Base-by-base conservation (phyloP, 2,888 invertebrate species). In the Lydus trimaculatus region DNA sequence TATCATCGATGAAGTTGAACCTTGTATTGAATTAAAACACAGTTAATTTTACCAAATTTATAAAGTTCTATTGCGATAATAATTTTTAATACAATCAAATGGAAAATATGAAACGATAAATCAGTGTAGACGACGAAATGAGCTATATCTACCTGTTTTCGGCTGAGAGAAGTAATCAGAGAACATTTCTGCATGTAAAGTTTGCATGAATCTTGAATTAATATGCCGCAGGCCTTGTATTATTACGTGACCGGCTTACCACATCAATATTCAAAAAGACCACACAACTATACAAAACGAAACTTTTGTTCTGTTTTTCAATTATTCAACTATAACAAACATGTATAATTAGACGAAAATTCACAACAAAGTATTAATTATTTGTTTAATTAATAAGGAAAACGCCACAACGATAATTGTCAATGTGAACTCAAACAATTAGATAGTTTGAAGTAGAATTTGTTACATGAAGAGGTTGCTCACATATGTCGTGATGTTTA, bases 191-290 rank as follows among this genome's bases (percentile, higher is more conserved):
- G 70, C 67, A 71, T 72, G 73, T 76, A 70, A 70, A 76, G 68
- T 73, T 72, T 73, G 74, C 73, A 75, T 73, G 76, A 76, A 77
- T 78, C 75, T 78, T 77, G 76, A 80, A 79, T 80, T 80, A 79
- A 78, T 79, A 76, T 79, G 78, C 80, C 75, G 71, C 73, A 73
- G 76, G 79, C 76, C 70, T 72, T 74, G 73, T 71, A 75, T 76
- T 78, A 76, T 79, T 78, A 80, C 79, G 79, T 80, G 80, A 79
- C 78, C 73, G 72, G 76, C 70, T 75, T 78, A 75, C 74, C 67
- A 71, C 68, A 77, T 72, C 73, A 73, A 67, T 20, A 13, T 66
- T 62, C 61, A 69, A 70, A 73, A 73, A 72, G 61, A 63, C 63
- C 67, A 67, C 64, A 60, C 0, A 31, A 36, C 31, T 11, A 59